Base-by-base conservation (phyloP, 2,888 invertebrate species). In the Rotaria magnacalcarata region DNA sequence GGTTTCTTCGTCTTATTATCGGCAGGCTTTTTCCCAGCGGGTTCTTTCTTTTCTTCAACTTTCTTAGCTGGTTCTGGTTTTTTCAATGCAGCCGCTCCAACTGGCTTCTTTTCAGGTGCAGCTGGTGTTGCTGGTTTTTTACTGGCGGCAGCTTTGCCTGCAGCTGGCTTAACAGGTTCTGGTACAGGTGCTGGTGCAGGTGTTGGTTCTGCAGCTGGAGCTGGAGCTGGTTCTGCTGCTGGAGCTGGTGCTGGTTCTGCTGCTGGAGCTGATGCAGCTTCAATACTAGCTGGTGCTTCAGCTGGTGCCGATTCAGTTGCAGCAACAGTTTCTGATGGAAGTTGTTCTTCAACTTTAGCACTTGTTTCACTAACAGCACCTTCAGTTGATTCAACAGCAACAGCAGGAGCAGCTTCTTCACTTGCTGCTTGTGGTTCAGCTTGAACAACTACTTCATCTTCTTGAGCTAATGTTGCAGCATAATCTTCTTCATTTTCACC, bases 231-330 rank as follows among this genome's bases (percentile, higher is more conserved):
- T 80, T 87, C 87, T 87, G 87, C 87, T 85, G 93, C 93, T 93
- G 94, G 94, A 24, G 94, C 95, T 94, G 88, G 41, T 56, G 86
- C 95, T 94, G 88, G 41, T 67, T 85, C 19, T 10, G 60, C 27
- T 14, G 84, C 54, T 34, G 85, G 84, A 11, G 87, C 85, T 0
- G 86, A 27, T 24, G 43, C 27, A 88, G 92, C 92, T 85, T 92
- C 93, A 67, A 34, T 19, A 34, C 67, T 47, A 47, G n/a, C 24
- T 52, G 91, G 90, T 11, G 85, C 86, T 43, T 58, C 56, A 6
- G 91, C 91, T 1, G 91, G 91, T 87, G 91, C 92, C 88, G 92
- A 93, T 84, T 87, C 87, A 87, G 87, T 24, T 43, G 41, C 75
- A 43, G 75, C 80, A 47, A 47, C 80, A 47, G 47, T 47, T 80